phyloP scores from a whole-genome alignment of 1,140 invertebrate species.

The Calycopis cecrops region DNA sequence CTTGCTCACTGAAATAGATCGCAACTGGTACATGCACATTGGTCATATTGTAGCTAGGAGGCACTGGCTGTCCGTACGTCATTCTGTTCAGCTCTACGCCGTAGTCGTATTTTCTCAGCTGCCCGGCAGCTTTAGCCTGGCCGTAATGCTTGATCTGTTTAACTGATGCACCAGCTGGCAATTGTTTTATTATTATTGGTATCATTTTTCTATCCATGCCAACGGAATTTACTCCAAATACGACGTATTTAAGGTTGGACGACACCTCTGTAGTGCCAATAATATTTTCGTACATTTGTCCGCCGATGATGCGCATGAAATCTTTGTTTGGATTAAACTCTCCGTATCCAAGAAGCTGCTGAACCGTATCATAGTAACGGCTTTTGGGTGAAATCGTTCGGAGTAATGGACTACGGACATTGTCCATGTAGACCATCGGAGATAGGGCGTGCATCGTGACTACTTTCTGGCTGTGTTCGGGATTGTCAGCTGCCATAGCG shows the following conservation, averaged over 20 bases:
- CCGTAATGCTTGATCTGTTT: constrained; percentile 84
- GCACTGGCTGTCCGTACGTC: constrained; percentile 71
- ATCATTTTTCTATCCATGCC: constrained; percentile 75
- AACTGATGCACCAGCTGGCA: constrained; percentile 86
- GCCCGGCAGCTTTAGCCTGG: constrained; percentile 72
- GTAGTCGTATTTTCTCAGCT: constrained; percentile 71
- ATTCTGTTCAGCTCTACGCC: constrained; percentile 68
- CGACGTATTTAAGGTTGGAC: constrained; percentile 76
- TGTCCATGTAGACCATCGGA: constrained; percentile 79
- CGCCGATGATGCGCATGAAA: constrained; percentile 58
- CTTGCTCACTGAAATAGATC: constrained; percentile 80
- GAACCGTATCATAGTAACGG: constrained; percentile 74
- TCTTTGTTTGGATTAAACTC: constrained; percentile 76
- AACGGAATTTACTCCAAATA: constrained; percentile 73
- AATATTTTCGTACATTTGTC: constrained; percentile 70
- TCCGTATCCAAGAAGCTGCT: constrained; percentile 74
- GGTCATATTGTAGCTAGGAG: constrained; percentile 79
- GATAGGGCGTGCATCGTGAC: constrained; percentile 78
- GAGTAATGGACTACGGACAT: constrained; percentile 76
- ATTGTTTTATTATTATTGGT: constrained; percentile 83
- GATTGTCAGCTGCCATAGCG: constrained; percentile 74
- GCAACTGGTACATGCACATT: constrained; percentile 79
- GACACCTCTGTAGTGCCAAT: constrained; percentile 73
- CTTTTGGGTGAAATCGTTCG: constrained; percentile 66
- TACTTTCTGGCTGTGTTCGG: constrained; percentile 81